phyloP scores from a whole-genome alignment of 2,113 vertebrate genomes.

The Craseonycteris thonglongyai region DNA sequence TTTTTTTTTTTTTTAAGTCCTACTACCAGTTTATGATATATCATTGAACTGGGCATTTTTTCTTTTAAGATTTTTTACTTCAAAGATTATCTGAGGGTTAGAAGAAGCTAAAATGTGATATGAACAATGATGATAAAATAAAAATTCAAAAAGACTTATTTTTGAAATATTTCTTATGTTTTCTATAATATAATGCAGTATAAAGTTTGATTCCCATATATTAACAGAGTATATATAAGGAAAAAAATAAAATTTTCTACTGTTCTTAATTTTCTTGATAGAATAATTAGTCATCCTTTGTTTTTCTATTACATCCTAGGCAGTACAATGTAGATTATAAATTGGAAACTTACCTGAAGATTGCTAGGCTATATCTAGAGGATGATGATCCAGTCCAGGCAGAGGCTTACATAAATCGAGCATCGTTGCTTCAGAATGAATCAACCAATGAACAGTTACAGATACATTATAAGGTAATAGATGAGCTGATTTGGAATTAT shows the following conservation, averaged over 20 bases:
- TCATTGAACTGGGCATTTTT: neutral
- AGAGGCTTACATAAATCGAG: constrained; percentile 97
- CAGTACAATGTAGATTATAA: constrained; percentile 99
- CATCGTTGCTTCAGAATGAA: constrained; percentile 97
- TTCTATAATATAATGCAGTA: neutral
- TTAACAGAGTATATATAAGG: neutral
- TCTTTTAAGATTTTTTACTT: neutral
- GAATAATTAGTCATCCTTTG: neutral
- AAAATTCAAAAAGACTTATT: neutral
- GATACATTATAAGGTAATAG: constrained; percentile 94
- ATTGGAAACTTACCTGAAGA: constrained; percentile 97
- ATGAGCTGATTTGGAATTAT: constrained; percentile 50
- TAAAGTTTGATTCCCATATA: neutral
- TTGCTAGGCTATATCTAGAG: constrained; percentile 95
- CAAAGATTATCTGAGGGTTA: neutral
- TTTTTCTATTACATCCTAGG: constrained; percentile 75
- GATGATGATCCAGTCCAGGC: constrained; percentile 98
- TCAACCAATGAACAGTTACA: constrained; percentile 98
- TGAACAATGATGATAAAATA: neutral
- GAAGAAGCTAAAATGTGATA: neutral
- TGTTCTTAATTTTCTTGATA: neutral
- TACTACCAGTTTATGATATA: neutral
- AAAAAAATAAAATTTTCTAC: no score
- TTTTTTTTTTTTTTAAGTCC: no score
- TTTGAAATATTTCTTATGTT: neutral